Percentiles rank a stretch among this genome's conserved stretches.
Evolutionary conservation across 2,113 vertebrate species (phyloP).

Genomic region (Calypte anna): DNA sequence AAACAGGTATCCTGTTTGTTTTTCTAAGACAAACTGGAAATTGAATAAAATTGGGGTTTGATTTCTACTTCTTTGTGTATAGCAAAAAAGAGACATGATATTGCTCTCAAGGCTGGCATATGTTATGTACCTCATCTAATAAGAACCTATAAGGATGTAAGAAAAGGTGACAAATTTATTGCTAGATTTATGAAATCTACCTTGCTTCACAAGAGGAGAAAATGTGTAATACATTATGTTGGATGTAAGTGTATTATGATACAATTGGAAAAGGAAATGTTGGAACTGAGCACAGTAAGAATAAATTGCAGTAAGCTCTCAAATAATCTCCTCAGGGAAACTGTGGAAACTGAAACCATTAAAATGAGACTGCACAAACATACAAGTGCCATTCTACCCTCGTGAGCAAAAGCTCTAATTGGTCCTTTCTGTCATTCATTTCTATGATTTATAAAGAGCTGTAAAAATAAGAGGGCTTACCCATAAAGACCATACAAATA

Average conservation of each 20-base stretch:
- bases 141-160: not conserved
- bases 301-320: slow-evolving; percentile 31
- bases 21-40: not conserved
- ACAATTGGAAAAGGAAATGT: slow-evolving; percentile 26
- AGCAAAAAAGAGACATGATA: not conserved
- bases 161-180: not conserved
- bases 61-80: not conserved
- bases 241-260: not conserved
- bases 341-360: slow-evolving; percentile 35
- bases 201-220: not conserved
- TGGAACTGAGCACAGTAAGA: slow-evolving; percentile 23
- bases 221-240: slow-evolving; percentile 9
- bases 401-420: not conserved
- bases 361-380: not conserved
- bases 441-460: not conserved
- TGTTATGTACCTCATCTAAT: not conserved
- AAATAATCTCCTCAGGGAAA: slow-evolving; percentile 41
- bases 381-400: not conserved
- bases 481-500: slow-evolving; percentile 5
- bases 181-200: slow-evolving; percentile 1
- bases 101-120: not conserved
- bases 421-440: not conserved
- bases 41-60: not conserved
- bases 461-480: slow-evolving; percentile 19
- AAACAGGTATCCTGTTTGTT: not conserved